These are phyloP conservation scores for Alitta virens DNA, from an alignment of 2,888 invertebrate genomes.

Conservation along the genomic window DNA sequence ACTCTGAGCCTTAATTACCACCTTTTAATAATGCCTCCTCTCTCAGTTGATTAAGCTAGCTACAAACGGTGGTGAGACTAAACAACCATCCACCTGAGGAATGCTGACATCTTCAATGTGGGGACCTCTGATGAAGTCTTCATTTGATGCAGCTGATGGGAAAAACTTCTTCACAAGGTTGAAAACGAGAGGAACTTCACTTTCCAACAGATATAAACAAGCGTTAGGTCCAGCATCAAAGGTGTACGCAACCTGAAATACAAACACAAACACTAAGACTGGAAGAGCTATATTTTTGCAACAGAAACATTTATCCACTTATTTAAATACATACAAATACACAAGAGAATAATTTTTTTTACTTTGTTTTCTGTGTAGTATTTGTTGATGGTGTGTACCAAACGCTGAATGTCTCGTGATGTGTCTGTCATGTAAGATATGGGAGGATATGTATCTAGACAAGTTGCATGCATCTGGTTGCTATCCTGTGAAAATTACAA, in stretches of 20 bases:
- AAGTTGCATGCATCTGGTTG: conserved; percentile 93
- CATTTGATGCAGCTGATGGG: conserved; percentile 58
- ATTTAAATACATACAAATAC: too few species aligned
- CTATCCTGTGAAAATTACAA: conserved; percentile 73
- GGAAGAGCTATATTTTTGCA: too few species aligned
- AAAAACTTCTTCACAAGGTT: conserved; percentile 71
- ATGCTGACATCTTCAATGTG: conserved; percentile 2
- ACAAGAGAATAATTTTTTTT: too few species aligned
- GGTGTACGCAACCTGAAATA: conserved; percentile 81
- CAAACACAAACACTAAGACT: too few species aligned
- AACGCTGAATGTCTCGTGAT: conserved; percentile 75
- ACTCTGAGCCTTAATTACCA: too few species aligned
- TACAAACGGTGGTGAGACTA: background rate
- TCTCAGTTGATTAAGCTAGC: background rate
- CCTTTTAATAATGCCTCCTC: too few species aligned
- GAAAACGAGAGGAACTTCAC: conserved; percentile 71
- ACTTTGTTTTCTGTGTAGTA: conserved; percentile 66
- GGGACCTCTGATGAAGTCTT: conserved; percentile 31
- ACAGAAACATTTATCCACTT: too few species aligned
- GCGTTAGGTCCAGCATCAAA: conserved; percentile 99
- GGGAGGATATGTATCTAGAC: conserved; percentile 91
- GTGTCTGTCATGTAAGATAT: conserved; percentile 87
- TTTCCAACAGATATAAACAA: conserved; percentile 78
- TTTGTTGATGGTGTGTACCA: conserved; percentile 82
- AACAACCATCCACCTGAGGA: background rate